These are phyloP conservation scores for Lipophrys pholis DNA, from an alignment of 2,113 vertebrate genomes.

Conservation along the genomic window DNA sequence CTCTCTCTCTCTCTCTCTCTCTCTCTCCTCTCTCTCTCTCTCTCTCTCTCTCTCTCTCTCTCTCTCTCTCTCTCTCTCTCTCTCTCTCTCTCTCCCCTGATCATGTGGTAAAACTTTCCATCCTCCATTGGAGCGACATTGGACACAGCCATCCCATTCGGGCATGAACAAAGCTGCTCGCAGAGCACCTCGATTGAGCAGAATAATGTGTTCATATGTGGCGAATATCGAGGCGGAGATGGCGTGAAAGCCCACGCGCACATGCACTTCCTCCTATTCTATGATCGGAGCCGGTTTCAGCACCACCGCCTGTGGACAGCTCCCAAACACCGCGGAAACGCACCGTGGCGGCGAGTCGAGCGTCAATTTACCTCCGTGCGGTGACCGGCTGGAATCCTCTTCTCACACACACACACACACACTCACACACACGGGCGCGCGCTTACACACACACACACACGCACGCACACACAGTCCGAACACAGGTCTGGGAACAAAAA, in stretches of 20 bases:
- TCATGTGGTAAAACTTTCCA: slow-evolving; percentile 77
- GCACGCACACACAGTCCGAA: not conserved
- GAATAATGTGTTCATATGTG: not conserved
- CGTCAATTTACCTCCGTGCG: slow-evolving; percentile 77
- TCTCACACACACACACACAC: slow-evolving; percentile 44
- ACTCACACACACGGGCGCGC: too few relatives aligned
- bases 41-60: too few relatives aligned
- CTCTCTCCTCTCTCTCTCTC: too few relatives aligned
- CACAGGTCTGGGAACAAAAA: slow-evolving; percentile 30
- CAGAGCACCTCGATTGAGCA: slow-evolving; percentile 12
- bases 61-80: too few relatives aligned
- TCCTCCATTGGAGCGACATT: slow-evolving; percentile 55
- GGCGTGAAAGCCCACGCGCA: slow-evolving; percentile 3
- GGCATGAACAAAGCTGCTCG: slow-evolving; percentile 10
- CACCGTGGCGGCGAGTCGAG: slow-evolving; percentile 4
- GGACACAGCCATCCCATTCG: slow-evolving; percentile 52
- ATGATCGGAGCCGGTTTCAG: slow-evolving; percentile 68
- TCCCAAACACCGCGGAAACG: slow-evolving; percentile 37
- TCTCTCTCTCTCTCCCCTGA: slow-evolving; percentile 4
- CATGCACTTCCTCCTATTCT: slow-evolving; percentile 57
- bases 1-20: too few relatives aligned
- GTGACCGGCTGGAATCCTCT: slow-evolving; percentile 62
- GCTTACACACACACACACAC: too few relatives aligned
- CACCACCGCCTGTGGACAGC: slow-evolving; percentile 75
- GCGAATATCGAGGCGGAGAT: not conserved